Percentiles rank a stretch among this genome's conserved stretches.
Evolutionary conservation across 1,140 invertebrate species (phyloP).

Genomic region (Philotrypesis tridentata): DNA sequence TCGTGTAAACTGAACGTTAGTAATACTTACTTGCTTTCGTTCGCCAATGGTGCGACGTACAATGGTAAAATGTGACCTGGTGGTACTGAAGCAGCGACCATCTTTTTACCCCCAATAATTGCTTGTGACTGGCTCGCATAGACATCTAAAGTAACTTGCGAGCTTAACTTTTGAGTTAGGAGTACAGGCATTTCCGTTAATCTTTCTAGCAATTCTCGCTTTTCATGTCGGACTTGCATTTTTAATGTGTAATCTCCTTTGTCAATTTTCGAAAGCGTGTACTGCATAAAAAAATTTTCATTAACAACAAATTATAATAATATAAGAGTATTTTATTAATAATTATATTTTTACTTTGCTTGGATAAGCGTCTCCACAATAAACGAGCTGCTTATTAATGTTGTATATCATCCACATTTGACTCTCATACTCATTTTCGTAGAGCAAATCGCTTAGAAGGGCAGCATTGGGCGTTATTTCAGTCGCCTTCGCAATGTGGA

Average conservation of each 20-base stretch:
- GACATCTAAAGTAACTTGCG: slow-evolving; percentile 83
- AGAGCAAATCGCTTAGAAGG: slow-evolving; percentile 89
- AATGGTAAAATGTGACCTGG: slow-evolving; percentile 80
- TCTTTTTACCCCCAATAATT: slow-evolving; percentile 85
- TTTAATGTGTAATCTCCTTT: slow-evolving; percentile 95
- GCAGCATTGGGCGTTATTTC: slow-evolving; percentile 89
- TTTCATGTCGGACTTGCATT: slow-evolving; percentile 92
- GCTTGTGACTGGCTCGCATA: slow-evolving; percentile 81
- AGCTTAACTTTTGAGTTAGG: slow-evolving; percentile 84
- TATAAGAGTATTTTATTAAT: background rate
- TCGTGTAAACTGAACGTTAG: background rate
- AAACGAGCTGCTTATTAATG: slow-evolving; percentile 90
- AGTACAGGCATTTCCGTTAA: slow-evolving; percentile 85
- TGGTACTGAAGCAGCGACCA: slow-evolving; percentile 77
- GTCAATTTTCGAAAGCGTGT: slow-evolving; percentile 87
- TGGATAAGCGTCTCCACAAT: slow-evolving; percentile 92
- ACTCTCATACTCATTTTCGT: slow-evolving; percentile 95
- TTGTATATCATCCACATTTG: slow-evolving; percentile 98
- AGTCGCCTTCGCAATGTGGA: slow-evolving; percentile 86
- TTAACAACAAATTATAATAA: background rate
- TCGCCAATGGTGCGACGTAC: slow-evolving; percentile 83
- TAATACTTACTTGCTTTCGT: slow-evolving; percentile 81
- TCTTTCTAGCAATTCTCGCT: slow-evolving; percentile 89
- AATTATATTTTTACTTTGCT: slow-evolving; percentile 77
- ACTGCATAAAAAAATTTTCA: slow-evolving; percentile 76